Evolutionary conservation across 1,140 invertebrate species (phyloP).

Genomic region (Anoplolepis gracilipes): DNA sequence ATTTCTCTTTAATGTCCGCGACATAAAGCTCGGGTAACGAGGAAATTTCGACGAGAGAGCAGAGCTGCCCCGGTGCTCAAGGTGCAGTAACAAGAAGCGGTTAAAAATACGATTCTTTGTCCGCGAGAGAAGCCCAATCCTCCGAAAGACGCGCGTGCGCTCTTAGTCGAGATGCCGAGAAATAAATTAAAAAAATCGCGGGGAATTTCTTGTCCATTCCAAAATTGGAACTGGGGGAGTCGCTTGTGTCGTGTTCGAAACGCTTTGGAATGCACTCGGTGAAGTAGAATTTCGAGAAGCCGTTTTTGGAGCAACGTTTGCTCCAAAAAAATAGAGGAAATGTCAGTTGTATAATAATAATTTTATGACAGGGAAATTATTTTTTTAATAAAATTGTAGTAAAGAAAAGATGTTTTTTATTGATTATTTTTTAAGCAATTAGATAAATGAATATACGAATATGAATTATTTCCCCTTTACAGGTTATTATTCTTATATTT

Average conservation of each 20-base stretch:
- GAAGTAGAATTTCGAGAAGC: constrained; percentile 21
- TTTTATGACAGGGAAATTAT: not conserved
- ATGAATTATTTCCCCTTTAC: not conserved
- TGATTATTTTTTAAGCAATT: not conserved
- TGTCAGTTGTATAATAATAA: not conserved
- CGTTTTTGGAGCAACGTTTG: not conserved
- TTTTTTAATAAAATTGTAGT: not conserved
- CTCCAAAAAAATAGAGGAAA: not conserved
- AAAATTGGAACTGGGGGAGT: constrained; percentile 64
- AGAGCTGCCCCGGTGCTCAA: constrained; percentile 10
- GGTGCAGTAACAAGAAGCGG: constrained; percentile 62
- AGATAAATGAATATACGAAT: not conserved
- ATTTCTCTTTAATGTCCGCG: constrained; percentile 64
- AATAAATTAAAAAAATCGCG: constrained; percentile 39
- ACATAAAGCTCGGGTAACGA: constrained; percentile 58
- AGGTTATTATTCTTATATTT: not conserved
- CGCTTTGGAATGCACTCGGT: constrained; percentile 10
- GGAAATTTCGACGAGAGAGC: constrained; percentile 45
- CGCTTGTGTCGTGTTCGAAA: not conserved
- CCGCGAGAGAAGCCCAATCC: constrained; percentile 4
- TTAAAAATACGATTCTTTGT: constrained; percentile 77
- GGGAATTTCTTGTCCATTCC: constrained; percentile 61
- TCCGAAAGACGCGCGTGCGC: constrained; percentile 12
- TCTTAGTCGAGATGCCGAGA: constrained; percentile 46
- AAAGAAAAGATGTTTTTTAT: not conserved